phyloP scores from a whole-genome alignment of 1,140 invertebrate genomes.

The Proctacanthus coquilletti region DNA sequence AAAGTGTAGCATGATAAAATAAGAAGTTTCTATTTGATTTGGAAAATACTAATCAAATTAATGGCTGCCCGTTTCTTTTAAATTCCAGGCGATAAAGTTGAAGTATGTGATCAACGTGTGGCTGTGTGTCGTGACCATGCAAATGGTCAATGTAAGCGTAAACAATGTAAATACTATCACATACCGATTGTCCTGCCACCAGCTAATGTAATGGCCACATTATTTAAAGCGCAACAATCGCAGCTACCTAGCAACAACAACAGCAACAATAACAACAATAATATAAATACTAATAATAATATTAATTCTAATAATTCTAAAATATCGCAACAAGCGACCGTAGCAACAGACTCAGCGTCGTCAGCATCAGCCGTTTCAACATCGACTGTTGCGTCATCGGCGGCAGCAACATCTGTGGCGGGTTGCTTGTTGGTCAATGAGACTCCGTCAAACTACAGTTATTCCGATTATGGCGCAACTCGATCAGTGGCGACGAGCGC shows the following conservation, averaged over 20 bases:
- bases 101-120: slow-evolving; percentile 84
- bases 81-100: slow-evolving; percentile 70
- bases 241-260: slow-evolving; percentile 13
- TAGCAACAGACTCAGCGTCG: slow-evolving; percentile 10
- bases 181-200: slow-evolving; percentile 71
- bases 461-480: too few relatives aligned
- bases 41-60: too few relatives aligned
- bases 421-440: too few relatives aligned
- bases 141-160: slow-evolving; percentile 74
- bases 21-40: too few relatives aligned
- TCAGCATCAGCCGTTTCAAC: slow-evolving; percentile 15
- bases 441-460: too few relatives aligned
- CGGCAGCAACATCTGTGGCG: slow-evolving; percentile 7
- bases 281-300: not conserved
- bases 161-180: slow-evolving; percentile 88
- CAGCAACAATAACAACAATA: slow-evolving; percentile 12
- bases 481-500: too few relatives aligned
- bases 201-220: slow-evolving; percentile 35
- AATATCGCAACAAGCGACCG: slow-evolving; percentile 2
- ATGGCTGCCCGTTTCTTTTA: too few relatives aligned
- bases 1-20: too few relatives aligned
- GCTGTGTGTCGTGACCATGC: slow-evolving; percentile 87
- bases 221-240: slow-evolving; percentile 8
- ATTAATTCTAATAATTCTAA: not conserved
- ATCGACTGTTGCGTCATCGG: slow-evolving; percentile 16